Base-by-base conservation (phyloP, 2,888 invertebrate genomes). In the Scaeva pyrastri region DNA sequence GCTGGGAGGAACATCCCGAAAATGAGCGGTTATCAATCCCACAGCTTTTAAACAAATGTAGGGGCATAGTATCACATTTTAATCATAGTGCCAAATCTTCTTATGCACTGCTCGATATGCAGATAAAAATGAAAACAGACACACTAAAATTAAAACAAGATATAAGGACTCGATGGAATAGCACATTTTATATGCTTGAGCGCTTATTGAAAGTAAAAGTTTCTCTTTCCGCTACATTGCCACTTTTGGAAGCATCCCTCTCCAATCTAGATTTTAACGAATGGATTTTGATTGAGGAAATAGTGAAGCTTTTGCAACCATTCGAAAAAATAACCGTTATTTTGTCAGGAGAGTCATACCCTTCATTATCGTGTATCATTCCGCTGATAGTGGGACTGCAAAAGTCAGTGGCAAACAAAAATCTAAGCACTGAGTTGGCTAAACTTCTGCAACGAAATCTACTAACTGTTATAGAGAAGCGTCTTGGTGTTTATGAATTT, bases 181-280 rank as follows among this genome's bases (percentile, higher is more conserved):
- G 66, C 45, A 68, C 75, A 8, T 75, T 66, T 45, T 56, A 75
- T 31, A 52, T 74, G 48, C 75, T 75, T 56, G 45, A 66, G 75
- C 55, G 75, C 2, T 75, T 56, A 56, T 52, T 74, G 2, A 74
- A 52, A 62, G 62, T 74, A 6, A 55, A 64, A 74, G 55, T 43
- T 12, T n/a, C 64, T 64, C 74, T 56, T 64, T 66, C 66, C 39
- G 39, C 50, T 31, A 77, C 70, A 19, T 50, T 70, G 31, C 41
- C 41, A 26, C 70, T 77, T 36, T 60, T 70, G 11, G 60, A 60
- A 26, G 39, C 58, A 11, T 48, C 50, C 1, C 50, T 21, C 5
- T 36, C 8, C 14, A 62, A 62, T 19, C 16, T 73, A 1, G 39
- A 73, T 43, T 74, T 43, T 31, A 41, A 41, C 39, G 36, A 73